Evolutionary conservation across 2,113 vertebrate genomes (phyloP).

Genomic region (Ceyx melanurus): DNA sequence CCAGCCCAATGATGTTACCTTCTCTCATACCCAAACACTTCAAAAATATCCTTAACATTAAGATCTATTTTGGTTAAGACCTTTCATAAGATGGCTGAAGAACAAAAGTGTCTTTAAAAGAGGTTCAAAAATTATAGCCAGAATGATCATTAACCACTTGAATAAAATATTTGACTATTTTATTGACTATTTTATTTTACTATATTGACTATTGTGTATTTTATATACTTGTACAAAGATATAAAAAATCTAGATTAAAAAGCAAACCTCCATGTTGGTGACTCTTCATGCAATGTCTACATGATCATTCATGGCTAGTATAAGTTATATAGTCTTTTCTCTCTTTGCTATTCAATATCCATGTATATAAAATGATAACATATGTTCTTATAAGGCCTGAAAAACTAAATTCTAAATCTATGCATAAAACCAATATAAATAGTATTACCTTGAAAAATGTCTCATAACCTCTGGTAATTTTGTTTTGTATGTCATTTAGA

Average conservation of each 20-base stretch:
- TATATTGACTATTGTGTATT: too few relatives aligned
- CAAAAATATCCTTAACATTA: neutral
- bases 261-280: neutral
- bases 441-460: rapidly evolving
- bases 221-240: too few relatives aligned
- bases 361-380: neutral
- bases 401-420: neutral
- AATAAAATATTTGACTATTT: neutral
- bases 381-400: neutral
- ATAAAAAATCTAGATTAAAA: neutral
- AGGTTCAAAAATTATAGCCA: neutral
- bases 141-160: neutral
- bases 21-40: neutral
- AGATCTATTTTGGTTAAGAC: neutral
- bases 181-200: too few relatives aligned
- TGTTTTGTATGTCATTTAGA: neutral
- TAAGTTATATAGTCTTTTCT: neutral
- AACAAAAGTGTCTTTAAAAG: neutral
- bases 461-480: neutral
- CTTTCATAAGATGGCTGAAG: neutral
- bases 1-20: neutral
- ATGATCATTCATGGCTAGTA: neutral
- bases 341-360: neutral
- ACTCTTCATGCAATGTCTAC: neutral
- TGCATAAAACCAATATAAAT: neutral